Evolutionary conservation across 2,888 invertebrate species (phyloP).

Genomic region (Allolobophora icterica): DNA sequence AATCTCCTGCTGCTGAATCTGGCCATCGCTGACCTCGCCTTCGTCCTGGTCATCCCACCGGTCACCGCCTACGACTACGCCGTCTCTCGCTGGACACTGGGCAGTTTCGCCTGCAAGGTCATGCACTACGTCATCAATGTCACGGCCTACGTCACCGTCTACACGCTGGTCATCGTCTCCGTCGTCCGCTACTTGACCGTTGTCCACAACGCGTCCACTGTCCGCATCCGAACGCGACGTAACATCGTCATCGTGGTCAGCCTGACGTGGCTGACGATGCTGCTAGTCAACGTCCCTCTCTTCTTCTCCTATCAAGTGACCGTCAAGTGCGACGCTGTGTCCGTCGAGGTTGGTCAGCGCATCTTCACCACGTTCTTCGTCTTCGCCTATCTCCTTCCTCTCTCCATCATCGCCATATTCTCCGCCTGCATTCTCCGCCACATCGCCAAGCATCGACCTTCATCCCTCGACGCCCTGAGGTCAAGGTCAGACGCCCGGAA

Average conservation of each 20-base stretch:
- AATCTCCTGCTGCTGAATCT: conserved; percentile 86
- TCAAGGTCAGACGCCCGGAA: conserved; percentile 33
- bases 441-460: conserved; percentile 35
- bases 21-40: conserved; percentile 83
- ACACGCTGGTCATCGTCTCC: conserved; percentile 49
- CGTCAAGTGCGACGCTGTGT: conserved; percentile 44
- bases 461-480: background rate
- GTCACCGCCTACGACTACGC: conserved; percentile 45
- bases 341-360: conserved; percentile 32
- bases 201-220: conserved; percentile 57
- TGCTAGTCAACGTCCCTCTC: conserved; percentile 43
- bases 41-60: conserved; percentile 69
- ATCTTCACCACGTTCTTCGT: conserved; percentile 49
- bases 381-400: conserved; percentile 49
- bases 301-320: conserved; percentile 43
- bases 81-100: conserved; percentile 64
- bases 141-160: conserved; percentile 48
- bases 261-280: conserved; percentile 45
- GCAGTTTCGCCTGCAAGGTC: conserved; percentile 43
- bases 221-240: conserved; percentile 72
- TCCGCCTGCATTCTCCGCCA: conserved; percentile 39
- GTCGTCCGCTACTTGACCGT: conserved; percentile 47
- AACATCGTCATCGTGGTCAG: conserved; percentile 39
- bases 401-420: conserved; percentile 45
- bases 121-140: conserved; percentile 48